Evolutionary conservation across 2,797 vertebrate species (phyloP).

Genomic region (Pipistrellus pygmaeus): DNA sequence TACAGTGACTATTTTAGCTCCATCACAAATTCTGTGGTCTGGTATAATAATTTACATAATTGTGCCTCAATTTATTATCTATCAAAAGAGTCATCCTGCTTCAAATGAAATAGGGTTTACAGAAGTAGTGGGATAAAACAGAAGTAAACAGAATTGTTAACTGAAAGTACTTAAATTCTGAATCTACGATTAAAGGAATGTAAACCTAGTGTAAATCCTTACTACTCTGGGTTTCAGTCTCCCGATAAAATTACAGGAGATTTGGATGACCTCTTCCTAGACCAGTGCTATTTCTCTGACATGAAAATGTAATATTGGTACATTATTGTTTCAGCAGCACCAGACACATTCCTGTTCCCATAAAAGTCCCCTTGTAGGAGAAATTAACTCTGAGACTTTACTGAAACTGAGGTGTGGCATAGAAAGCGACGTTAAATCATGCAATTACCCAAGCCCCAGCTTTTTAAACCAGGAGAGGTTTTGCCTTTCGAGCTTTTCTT

Average conservation of each 20-base stretch:
- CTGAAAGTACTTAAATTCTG: background rate
- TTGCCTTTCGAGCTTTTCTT: background rate
- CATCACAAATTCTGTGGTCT: background rate
- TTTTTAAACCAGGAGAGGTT: background rate
- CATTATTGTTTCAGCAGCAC: background rate
- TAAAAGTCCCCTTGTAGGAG: background rate
- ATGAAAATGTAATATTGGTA: background rate
- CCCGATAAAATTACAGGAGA: background rate
- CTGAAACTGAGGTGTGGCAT: background rate
- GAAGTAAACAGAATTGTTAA: background rate
- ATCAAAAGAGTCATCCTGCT: background rate
- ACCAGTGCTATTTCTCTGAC: background rate
- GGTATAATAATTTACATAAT: background rate
- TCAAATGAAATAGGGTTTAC: background rate
- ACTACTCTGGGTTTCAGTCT: background rate
- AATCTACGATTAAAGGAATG: background rate
- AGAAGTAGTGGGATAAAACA: background rate
- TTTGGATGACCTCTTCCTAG: background rate
- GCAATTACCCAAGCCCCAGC: background rate
- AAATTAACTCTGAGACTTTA: background rate
- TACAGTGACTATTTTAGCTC: background rate
- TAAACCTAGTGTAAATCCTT: background rate
- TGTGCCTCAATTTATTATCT: background rate
- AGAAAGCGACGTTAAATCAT: background rate
- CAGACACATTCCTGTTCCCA: background rate